Evolutionary conservation across 2,797 vertebrate species (phyloP), one percentile per base, ranked within the genome.

Genomic region (Pangasius mekongensis): DNA sequence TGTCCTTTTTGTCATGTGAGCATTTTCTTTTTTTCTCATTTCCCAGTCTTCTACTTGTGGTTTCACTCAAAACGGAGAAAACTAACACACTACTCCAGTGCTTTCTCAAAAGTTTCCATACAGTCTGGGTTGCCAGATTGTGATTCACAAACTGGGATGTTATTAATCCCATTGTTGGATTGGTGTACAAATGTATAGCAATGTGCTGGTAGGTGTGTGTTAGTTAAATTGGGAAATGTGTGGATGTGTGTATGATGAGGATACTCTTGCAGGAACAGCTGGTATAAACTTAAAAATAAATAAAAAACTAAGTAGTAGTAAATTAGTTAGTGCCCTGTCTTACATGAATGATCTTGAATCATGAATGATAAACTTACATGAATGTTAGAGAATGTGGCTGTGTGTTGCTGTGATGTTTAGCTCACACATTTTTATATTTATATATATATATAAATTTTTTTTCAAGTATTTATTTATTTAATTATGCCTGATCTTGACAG

Each of bases 21-120:
- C 24, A 43, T 27, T n/a, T 82, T 43, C 43, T 58, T 24, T 36
- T 18, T 47, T 62, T 43, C 10, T 43, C 52, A 30, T 67, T 69
- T 52, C n/a, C 8, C 5, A 14, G 27, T 73, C 66, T 22, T 49
- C 60, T 81, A 54, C 0, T 47, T 69, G 62, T 60, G 36, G 52
- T 82, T 81, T 56, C 6, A 62, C 54, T 6, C 86, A 16, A 74
- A 73, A 87, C 47, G 58, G 24, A 47, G 58, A 83, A 64, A 83
- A 82, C 13, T 33, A 64, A 47, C 24, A 47, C 58, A 3, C 33
- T 36, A 3, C 43, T 22, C 20, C 0, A 14, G 30, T 82, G 62
- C 64, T 67, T 82, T 87, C 71, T 87, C 39, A 73, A 74, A 76
- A 87, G 27, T 73, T 83, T 83, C 86, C 86, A 83, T 71, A 73